Base-by-base conservation (phyloP, 2,113 vertebrate species). In the Eurypyga helias region DNA sequence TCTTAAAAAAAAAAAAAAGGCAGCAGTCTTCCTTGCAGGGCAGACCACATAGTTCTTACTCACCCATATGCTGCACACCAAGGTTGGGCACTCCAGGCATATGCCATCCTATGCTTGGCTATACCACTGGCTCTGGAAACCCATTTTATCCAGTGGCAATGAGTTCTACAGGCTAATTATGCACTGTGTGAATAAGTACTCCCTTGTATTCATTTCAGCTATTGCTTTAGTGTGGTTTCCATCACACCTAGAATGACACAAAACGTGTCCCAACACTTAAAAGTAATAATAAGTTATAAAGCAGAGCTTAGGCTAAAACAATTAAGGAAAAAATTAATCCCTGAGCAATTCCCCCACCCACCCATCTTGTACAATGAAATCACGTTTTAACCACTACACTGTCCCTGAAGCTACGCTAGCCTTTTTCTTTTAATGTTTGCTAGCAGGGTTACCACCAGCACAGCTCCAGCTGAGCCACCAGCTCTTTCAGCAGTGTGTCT, bases 171-270 rank as follows among this genome's bases (percentile, higher is more conserved):
- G 80, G 24, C 83, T 86, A 83, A 93, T 95, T 95, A 92, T 2
- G 16, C 76, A 67, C 91, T 70, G 46, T 52, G 69, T 16, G 29
- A 87, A 48, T 75, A 91, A 96, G 64, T 38, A 60, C 43, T 78
- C 51, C 38, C 83, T 94, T 9, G 1, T 36, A 96, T 82, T 95
- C 11, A 43, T 89, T 90, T 94, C 91, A 94, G 61, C 91, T 82
- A 93, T 20, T 69, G 65, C 91, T 96, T 97, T 96, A 57, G 61
- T 95, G 96, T 91, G 93, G 96, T 97, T 97, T 96, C 87, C 84
- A 91, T 95, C 93, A 93, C 94, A 97, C 96, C 94, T 97, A 96
- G 73, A 93, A 94, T 79, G 91, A 87, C 87, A 93, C 34, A 80
- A 80, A 91, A 70, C 23, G 48, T 82, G 57, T 82, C 91, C 91